Evolutionary conservation across 2,888 invertebrate genomes (phyloP), one percentile per base, ranked within the genome.

Genomic region (Drosophila villosipedis): DNA sequence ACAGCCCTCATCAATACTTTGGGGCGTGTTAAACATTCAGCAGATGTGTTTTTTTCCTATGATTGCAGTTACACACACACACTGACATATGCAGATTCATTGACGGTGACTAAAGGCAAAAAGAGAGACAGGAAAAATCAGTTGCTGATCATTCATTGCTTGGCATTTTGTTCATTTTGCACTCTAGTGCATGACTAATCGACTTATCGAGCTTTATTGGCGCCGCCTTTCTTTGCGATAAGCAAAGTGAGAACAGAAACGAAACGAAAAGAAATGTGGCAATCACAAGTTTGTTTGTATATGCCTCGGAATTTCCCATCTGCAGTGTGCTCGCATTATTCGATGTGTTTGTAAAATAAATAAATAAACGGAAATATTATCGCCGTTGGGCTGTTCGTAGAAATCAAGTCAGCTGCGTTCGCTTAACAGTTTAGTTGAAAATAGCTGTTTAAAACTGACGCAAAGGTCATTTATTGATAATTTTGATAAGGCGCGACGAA

Each of bases 401-500:
- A 37, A 12, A 64, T 35, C n/a, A 43, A 64, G 58, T 75, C 60
- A 54, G 25, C 68, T 41, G n/a, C 31, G 54, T 49, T 37, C 9
- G 65, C 19, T n/a, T 37, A 37, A 14, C 22, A 55, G 41, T 63
- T 76, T 80, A 70, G 77, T 59, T 70, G 52, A 61, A 68, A 82
- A 82, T 66, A 9, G 19, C 41, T 49, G 30, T 67, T 66, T 68
- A 9, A 55, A 76, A 78, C 66, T 77, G 76, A 74, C 78, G 73
- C 74, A 68, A 89, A 90, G 91, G 87, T 91, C 80, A 68, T 65
- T 77, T 85, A 79, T 89, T 86, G 77, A 90, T 77, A 83, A 90
- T 86, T 54, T 64, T 81, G 91, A 88, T 88, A 91, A 91, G 83
- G 62, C 49, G 59, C 52, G 16, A n/a, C 54, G 35, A 63, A 60